Evolutionary conservation across 1,140 invertebrate genomes (phyloP).

Genomic region (Neodiprion virginianus): DNA sequence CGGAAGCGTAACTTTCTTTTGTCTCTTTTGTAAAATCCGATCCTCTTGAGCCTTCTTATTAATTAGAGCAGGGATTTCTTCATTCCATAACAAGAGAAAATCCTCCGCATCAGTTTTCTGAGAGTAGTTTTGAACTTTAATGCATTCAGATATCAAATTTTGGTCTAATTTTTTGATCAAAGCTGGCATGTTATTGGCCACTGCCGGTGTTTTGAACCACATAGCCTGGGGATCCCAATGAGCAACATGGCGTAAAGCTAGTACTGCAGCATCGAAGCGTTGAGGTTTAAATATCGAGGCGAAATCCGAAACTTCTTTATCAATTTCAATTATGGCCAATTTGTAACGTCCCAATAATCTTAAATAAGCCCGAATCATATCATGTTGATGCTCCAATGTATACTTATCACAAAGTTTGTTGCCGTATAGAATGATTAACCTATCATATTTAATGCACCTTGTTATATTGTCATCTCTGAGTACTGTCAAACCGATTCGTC

Average conservation of each 20-base stretch:
- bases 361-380: slow-evolving; percentile 6
- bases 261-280: neutral
- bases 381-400: neutral
- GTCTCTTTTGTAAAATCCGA: neutral
- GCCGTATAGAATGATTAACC: neutral
- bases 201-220: slow-evolving; percentile 2
- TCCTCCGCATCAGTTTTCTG: neutral
- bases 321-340: neutral
- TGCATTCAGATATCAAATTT: neutral
- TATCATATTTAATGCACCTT: slow-evolving; percentile 7
- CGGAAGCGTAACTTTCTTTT: neutral
- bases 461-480: neutral
- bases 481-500: neutral
- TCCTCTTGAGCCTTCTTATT: slow-evolving; percentile 6
- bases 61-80: neutral
- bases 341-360: neutral
- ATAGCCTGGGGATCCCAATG: neutral
- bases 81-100: slow-evolving; percentile 6
- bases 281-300: neutral
- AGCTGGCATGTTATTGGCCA: neutral
- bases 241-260: neutral
- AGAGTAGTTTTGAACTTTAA: neutral
- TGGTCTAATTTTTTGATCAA: neutral
- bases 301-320: too few species aligned
- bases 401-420: slow-evolving; percentile 12